These are phyloP conservation scores for Orchesella flavescens DNA, from an alignment of 2,888 invertebrate species.

Conservation along the genomic window DNA sequence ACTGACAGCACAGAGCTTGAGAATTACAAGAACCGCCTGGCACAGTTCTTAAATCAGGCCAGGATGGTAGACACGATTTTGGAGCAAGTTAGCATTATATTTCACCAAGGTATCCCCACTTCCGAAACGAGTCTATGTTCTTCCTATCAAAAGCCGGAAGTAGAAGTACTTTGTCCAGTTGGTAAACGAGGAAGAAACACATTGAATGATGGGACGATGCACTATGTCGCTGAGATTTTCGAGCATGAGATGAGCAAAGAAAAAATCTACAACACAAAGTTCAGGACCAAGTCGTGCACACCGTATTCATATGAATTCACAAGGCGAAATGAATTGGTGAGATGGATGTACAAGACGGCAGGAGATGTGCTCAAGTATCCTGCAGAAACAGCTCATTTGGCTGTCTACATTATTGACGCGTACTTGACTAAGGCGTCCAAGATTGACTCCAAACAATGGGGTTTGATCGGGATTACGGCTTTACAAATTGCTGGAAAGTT, in stretches of 20 bases:
- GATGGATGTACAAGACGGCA: slow-evolving; percentile 28
- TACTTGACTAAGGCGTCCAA: not conserved
- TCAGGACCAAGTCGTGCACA: not conserved
- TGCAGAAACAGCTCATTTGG: slow-evolving; percentile 42
- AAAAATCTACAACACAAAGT: not conserved
- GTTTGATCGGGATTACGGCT: slow-evolving; percentile 37
- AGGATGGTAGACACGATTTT: not conserved
- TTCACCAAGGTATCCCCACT: not conserved
- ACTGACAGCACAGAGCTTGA: not conserved
- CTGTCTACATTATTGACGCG: slow-evolving; percentile 45
- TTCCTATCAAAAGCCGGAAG: no score
- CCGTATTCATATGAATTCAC: not conserved
- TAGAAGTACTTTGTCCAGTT: no score
- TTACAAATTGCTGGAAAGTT: slow-evolving; percentile 57
- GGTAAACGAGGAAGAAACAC: not conserved
- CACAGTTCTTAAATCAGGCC: not conserved
- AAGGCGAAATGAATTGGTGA: slow-evolving; percentile 15
- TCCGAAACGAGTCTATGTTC: not conserved
- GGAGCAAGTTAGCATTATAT: slow-evolving; percentile 12
- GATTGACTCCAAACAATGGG: not conserved
- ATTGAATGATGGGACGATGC: not conserved
- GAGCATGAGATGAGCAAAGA: not conserved
- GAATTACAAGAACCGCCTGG: not conserved
- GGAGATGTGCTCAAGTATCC: slow-evolving; percentile 2
- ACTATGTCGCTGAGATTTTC: slow-evolving; percentile 17